These are phyloP conservation scores for Pelusios castaneus DNA, from an alignment of 2,113 vertebrate species.

Conservation along the genomic window DNA sequence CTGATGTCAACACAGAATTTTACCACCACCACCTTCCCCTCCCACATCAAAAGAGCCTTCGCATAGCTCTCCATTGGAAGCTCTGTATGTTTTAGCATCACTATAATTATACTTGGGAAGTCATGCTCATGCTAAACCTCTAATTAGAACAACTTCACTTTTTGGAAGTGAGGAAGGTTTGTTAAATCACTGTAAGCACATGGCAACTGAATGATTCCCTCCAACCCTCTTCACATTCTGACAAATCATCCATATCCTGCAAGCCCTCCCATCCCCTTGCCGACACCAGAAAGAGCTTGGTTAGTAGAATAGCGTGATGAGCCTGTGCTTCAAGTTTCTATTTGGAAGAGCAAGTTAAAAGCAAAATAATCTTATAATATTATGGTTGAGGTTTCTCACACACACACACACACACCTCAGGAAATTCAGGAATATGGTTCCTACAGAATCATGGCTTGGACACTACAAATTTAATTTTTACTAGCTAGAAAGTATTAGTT, in stretches of 20 bases:
- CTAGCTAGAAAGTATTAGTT: background rate
- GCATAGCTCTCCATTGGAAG: slow-evolving; percentile 8
- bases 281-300: background rate
- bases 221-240: background rate
- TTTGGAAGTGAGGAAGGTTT: background rate
- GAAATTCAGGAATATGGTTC: background rate
- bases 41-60: background rate
- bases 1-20: background rate
- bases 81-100: background rate
- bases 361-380: background rate
- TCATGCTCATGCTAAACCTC: background rate
- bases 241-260: background rate
- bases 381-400: rapidly evolving
- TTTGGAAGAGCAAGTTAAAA: background rate
- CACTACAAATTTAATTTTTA: background rate
- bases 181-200: background rate
- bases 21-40: background rate
- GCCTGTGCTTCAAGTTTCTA: background rate
- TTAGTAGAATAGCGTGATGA: background rate
- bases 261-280: background rate
- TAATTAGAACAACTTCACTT: slow-evolving; percentile 39
- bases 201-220: background rate
- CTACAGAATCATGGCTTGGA: rapidly evolving
- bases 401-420: rapidly evolving
- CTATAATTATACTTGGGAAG: slow-evolving; percentile 35